A percentile compares a stretch with the other conserved stretches of the same genome.
Conservation (phyloP, 2,797 vertebrate genomes). For the Xenops minutus region DNA sequence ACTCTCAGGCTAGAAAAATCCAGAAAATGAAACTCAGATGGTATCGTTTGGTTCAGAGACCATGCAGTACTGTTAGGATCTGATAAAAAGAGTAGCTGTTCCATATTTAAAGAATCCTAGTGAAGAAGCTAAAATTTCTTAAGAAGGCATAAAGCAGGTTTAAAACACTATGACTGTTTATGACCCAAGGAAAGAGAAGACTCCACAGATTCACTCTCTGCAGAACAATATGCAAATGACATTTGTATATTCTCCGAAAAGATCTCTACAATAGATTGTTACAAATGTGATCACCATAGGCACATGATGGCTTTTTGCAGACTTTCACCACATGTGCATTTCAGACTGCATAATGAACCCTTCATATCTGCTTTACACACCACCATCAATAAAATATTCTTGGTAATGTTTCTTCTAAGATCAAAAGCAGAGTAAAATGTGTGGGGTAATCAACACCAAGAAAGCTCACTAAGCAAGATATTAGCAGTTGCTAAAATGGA, state of each 20-base stretch:
- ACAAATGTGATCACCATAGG: neutral
- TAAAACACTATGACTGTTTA: neutral
- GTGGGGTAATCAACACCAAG: neutral
- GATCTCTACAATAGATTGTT: neutral
- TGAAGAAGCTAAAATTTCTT: neutral
- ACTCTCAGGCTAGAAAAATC: neutral
- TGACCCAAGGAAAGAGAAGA: neutral
- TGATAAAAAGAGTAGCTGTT: neutral
- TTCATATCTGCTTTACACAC: neutral
- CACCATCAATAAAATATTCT: neutral
- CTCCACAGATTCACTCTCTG: neutral
- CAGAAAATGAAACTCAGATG: neutral
- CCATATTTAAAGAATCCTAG: neutral
- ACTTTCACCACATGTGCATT: neutral
- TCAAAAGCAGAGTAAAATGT: neutral
- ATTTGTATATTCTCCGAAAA: neutral
- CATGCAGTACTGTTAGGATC: neutral
- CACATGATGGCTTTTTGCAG: neutral
- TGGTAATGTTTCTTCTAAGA: neutral
- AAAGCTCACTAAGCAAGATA: neutral
- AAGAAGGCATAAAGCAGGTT: neutral
- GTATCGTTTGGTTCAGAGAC: neutral
- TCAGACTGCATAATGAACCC: neutral
- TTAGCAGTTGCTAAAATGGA: neutral
- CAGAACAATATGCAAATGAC: neutral